Evolutionary conservation across 2,113 vertebrate genomes (phyloP), one percentile per base, ranked within the genome.

Genomic region (Hypomesus transpacificus): DNA sequence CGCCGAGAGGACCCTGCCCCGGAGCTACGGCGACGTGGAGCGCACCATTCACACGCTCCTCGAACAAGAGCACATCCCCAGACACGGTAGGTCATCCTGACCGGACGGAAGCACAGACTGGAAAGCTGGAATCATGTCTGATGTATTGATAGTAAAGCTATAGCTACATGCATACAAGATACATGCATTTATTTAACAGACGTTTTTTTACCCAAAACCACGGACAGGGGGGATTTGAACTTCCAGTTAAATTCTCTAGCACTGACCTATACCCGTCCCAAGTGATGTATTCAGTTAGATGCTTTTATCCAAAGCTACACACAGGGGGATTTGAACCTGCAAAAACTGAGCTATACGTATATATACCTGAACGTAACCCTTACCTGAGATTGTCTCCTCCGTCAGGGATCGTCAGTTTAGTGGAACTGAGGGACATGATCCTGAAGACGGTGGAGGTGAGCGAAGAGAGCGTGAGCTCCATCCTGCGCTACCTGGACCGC

Each of bases 401-500:
- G 3, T 3, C 56, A 92, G 91, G 91, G 68, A 89, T 91, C 66
- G 83, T 87, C 50, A 82, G 70, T 73, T 75, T 89, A n/a, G 70
- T 80, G 54, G 66, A 86, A 60, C 80, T 90, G 85, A 20, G 75
- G 26, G 84, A 83, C 39, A 77, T 92, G 8, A 75, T 59, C 57
- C 63, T 58, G 39, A 11, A 0, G 0, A 59, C 85, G 56, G 76
- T 68, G 1, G 20, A 34, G 50, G 51, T 86, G 34, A 72, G 71
- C 51, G 74, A 69, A 31, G 78, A 82, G 3, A 84, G 89, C 17
- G 73, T 92, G 54, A 24, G 74, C 58, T 5, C 28, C 31, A 67
- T 71, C 21, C 54, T 80, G 68, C 66, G 81, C 20, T 93, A 91
- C 75, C 89, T 93, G 14, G 92, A 92, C 73, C 72, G 75, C 60